phyloP scores from a whole-genome alignment of 2,797 vertebrate species.

The Oryzias dopingdopingensis region DNA sequence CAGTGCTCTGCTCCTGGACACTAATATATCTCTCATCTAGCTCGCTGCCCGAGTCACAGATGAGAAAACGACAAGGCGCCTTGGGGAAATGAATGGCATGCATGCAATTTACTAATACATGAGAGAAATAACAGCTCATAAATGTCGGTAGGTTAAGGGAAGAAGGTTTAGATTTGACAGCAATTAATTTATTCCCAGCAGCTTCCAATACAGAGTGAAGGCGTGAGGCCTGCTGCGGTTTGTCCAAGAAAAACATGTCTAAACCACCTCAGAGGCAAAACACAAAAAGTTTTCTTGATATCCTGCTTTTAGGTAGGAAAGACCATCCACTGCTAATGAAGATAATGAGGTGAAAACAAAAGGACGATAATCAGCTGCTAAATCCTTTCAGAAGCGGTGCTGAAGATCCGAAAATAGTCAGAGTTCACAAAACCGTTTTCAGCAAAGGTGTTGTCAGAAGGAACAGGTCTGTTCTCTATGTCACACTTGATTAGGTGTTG shows the following conservation, averaged over 20 bases:
- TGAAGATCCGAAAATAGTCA: too few relatives aligned
- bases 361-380: too few relatives aligned
- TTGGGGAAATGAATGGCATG: slow-evolving; percentile 68
- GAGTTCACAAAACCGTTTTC: neutral
- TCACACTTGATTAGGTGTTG: slow-evolving; percentile 37
- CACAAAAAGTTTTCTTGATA: neutral
- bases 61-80: slow-evolving; percentile 69
- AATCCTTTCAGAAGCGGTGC: too few relatives aligned
- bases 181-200: slow-evolving; percentile 57
- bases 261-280: neutral
- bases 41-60: slow-evolving; percentile 59
- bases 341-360: slow-evolving; percentile 9
- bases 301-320: neutral
- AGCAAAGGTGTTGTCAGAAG: neutral
- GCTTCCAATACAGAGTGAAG: slow-evolving; percentile 33
- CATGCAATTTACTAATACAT: slow-evolving; percentile 71
- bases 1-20: slow-evolving; percentile 67
- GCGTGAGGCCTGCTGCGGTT: slow-evolving; percentile 9
- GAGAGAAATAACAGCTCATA: slow-evolving; percentile 63
- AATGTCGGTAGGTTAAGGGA: slow-evolving; percentile 49
- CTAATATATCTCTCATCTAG: slow-evolving; percentile 74
- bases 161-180: slow-evolving; percentile 46
- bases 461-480: slow-evolving; percentile 22
- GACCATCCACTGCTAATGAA: slow-evolving; percentile 3
- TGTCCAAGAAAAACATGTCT: slow-evolving; percentile 23